Base-by-base conservation (phyloP, 2,888 invertebrate genomes). In the Apotomis betuletana region DNA sequence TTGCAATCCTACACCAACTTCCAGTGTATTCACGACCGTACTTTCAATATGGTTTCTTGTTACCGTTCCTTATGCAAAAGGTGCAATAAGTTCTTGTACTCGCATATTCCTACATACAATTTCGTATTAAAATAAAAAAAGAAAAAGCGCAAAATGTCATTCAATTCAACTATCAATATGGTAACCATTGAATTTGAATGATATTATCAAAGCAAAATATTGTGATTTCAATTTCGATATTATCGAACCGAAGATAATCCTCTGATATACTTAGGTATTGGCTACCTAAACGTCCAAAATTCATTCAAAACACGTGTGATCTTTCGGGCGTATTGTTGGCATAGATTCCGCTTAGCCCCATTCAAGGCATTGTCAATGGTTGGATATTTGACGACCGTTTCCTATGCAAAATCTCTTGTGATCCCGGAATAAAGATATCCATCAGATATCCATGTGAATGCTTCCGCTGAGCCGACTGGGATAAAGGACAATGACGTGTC, bases 391-490 rank as follows among this genome's bases (percentile, higher is more conserved):
- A 88, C 85, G 89, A 88, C 86, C 87, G 87, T 85, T 92, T 91
- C 92, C 93, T 92, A 93, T 91, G 92, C 92, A 90, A 91, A 91
- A 91, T 90, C 82, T 86, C 83, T 79, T 83, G 82, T 92, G 91
- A 93, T 93, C 91, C 91, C 87, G 87, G 91, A 89, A 92, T 90
- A 92, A 92, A 91, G 87, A 88, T 80, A 81, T 81, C 80, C 83
- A 85, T 84, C 84, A 91, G 87, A 88, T 80, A 81, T 81, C 80
- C 83, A 85, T 83, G 83, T 83, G 82, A 86, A 90, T 89, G 88
- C 87, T 92, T 92, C 92, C 92, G 90, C 84, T 84, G 84, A 80
- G 79, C 76, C 76, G 76, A 79, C 81, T 81, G 79, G 81, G 80
- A 77, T 67, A 61, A n/a, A 67, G 76, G 77, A 87, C 85, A 88